These are phyloP conservation scores for Ochropleura leucogaster DNA, from an alignment of 2,888 invertebrate genomes.

Conservation along the genomic window DNA sequence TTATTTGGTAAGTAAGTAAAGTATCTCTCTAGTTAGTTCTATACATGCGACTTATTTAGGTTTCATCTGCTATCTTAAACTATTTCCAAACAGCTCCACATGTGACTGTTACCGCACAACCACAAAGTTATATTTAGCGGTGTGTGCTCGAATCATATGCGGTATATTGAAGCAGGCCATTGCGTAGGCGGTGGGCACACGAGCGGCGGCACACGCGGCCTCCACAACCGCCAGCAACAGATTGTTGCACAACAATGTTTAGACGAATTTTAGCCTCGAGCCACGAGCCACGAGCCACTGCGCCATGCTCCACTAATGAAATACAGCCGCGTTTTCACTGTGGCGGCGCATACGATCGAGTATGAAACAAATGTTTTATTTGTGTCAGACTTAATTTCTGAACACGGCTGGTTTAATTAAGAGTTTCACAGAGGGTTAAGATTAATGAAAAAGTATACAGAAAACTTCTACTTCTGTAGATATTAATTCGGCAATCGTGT, in stretches of 20 bases:
- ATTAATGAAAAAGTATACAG: background rate
- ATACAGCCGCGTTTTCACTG: constrained; percentile 48
- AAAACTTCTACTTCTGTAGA: constrained; percentile 16
- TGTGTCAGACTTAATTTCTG: constrained; percentile 16
- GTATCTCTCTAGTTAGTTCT: too few species aligned
- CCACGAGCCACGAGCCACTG: constrained; percentile 51
- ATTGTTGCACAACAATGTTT: constrained; percentile 69
- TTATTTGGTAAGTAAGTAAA: too few species aligned
- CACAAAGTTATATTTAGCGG: constrained; percentile 47
- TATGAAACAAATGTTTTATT: constrained; percentile 26
- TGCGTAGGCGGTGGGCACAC: constrained; percentile 35
- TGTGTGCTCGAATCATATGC: constrained; percentile 14
- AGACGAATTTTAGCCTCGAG: constrained; percentile 60
- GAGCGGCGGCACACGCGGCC: constrained; percentile 2
- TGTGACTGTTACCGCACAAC: constrained; percentile 25
- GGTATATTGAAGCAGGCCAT: constrained; percentile 6
- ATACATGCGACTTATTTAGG: background rate
- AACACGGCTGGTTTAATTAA: constrained; percentile 19
- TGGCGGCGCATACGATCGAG: constrained; percentile 19
- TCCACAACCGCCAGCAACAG: constrained; percentile 63
- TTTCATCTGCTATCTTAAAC: constrained; percentile 10
- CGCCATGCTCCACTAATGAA: constrained; percentile 61
- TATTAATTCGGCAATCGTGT: background rate
- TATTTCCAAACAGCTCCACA: constrained; percentile 17
- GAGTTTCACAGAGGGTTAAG: background rate